Conservation (phyloP, 2,888 invertebrate genomes). For the Apamea crenata region DNA sequence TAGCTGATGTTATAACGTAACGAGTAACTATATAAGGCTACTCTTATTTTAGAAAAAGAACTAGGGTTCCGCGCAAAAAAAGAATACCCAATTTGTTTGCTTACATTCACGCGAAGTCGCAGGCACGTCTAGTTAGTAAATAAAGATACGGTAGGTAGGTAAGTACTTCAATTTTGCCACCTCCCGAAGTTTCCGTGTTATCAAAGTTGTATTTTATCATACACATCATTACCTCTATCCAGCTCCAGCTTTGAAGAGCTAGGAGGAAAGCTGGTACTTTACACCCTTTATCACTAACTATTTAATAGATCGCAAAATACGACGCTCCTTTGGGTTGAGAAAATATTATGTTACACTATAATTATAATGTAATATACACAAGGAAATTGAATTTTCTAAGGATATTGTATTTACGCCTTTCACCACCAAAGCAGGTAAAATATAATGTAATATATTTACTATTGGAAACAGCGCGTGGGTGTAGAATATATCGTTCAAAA, state of each 20-base stretch:
- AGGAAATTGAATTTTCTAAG: slow-evolving; percentile 14
- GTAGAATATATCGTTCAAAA: neutral
- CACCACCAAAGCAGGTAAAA: neutral
- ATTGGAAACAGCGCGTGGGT: neutral
- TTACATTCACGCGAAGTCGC: no score
- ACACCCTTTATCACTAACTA: neutral
- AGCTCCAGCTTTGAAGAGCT: no score
- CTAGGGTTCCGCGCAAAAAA: no score
- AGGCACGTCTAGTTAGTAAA: no score
- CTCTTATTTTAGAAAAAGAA: no score
- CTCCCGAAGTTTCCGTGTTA: neutral
- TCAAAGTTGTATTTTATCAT: neutral
- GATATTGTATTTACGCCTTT: neutral
- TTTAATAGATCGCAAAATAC: neutral
- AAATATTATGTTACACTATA: slow-evolving; percentile 33
- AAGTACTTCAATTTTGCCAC: neutral
- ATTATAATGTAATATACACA: no score
- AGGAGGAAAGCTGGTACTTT: no score
- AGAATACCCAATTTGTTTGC: no score
- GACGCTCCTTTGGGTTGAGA: neutral
- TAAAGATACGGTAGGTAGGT: no score
- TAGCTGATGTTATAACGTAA: no score
- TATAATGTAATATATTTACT: neutral
- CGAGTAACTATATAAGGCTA: no score
- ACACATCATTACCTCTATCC: neutral